These are phyloP conservation scores for Ptychochromis oligacanthus DNA, from an alignment of 2,113 vertebrate genomes.

Conservation along the genomic window DNA sequence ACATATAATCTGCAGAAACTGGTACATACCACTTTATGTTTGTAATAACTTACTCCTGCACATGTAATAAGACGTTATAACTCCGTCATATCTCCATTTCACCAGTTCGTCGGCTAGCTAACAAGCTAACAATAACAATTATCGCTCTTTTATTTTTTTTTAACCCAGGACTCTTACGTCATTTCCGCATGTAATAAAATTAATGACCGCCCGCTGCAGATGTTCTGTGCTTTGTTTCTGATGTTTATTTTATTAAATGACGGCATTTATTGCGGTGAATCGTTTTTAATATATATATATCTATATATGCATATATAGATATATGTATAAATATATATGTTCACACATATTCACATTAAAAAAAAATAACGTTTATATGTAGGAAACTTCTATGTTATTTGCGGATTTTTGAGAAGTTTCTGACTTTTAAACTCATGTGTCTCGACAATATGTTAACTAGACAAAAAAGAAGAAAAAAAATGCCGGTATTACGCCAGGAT, in stretches of 20 bases:
- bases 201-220: not conserved
- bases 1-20: conserved; percentile 15
- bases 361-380: not conserved
- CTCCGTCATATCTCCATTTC: conserved; percentile 76
- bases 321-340: too few species aligned
- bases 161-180: conserved; percentile 31
- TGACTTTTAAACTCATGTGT: not conserved
- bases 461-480: not conserved
- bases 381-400: not conserved
- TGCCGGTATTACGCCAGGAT: not conserved
- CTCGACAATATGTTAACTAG: not conserved
- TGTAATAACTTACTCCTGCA: conserved; percentile 70
- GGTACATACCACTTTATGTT: conserved; percentile 74
- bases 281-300: not conserved
- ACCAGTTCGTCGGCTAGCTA: conserved; percentile 61
- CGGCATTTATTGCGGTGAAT: not conserved
- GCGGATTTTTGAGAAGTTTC: not conserved
- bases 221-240: not conserved
- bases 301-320: not conserved
- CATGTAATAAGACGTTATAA: conserved; percentile 77
- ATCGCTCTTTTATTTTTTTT: conserved; percentile 54
- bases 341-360: too few species aligned
- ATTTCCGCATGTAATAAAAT: conserved; percentile 65
- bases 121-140: conserved; percentile 85
- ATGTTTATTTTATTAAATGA: not conserved